phyloP scores from a whole-genome alignment of 2,888 invertebrate genomes.

The Hydroisotoma schaefferi region DNA sequence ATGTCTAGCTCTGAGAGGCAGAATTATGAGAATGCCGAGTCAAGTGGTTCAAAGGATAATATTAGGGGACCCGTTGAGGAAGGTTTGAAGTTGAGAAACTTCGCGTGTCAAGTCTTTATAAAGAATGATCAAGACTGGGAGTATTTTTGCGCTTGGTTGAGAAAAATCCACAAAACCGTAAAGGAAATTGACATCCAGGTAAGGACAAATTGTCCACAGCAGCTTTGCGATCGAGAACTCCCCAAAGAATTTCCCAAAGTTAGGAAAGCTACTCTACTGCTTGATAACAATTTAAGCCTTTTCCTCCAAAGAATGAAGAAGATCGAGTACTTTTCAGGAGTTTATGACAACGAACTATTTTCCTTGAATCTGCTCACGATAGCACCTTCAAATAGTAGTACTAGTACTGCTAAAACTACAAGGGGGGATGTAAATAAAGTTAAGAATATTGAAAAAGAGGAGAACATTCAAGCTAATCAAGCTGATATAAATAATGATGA shows the following conservation, averaged over 20 bases:
- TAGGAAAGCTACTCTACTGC: slow-evolving; percentile 14
- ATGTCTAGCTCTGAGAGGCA: too few species aligned
- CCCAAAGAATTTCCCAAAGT: slow-evolving; percentile 26
- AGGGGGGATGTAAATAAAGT: background rate
- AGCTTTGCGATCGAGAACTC: slow-evolving; percentile 27
- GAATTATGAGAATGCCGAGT: too few species aligned
- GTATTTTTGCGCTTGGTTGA: slow-evolving; percentile 26
- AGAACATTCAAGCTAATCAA: background rate
- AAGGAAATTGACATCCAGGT: slow-evolving; percentile 30
- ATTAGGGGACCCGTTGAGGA: background rate
- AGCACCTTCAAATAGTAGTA: slow-evolving; percentile 14
- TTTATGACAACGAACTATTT: slow-evolving; percentile 33
- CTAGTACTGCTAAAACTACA: background rate
- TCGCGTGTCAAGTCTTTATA: slow-evolving; percentile 30
- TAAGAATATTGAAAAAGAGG: background rate
- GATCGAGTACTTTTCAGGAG: slow-evolving; percentile 26
- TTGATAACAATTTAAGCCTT: slow-evolving; percentile 32
- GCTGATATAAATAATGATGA: background rate
- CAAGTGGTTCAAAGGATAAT: too few species aligned
- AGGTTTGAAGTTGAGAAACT: background rate
- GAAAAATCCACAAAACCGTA: slow-evolving; percentile 17
- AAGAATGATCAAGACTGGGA: slow-evolving; percentile 34
- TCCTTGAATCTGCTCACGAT: slow-evolving; percentile 23
- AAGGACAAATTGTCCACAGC: slow-evolving; percentile 26
- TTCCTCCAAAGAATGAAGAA: slow-evolving; percentile 27